Percentiles rank a stretch among this genome's conserved stretches.
These are phyloP conservation scores for Dicycla oo DNA, from an alignment of 2,888 invertebrate genomes.

Conservation along the genomic window DNA sequence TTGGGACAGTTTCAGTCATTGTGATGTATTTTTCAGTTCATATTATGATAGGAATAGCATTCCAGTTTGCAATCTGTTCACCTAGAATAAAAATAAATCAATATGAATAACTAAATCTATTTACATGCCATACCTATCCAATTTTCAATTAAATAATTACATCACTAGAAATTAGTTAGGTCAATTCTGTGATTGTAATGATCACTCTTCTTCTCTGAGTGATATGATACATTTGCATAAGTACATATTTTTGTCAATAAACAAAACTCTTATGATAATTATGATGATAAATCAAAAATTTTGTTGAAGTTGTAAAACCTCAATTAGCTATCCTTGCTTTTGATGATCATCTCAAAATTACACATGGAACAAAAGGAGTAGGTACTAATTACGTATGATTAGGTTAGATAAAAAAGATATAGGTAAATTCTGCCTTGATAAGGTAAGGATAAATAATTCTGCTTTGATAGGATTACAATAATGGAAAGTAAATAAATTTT, in stretches of 20 bases:
- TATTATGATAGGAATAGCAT: constrained; percentile 69
- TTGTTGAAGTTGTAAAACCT: neutral
- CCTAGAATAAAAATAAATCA: constrained; percentile 45
- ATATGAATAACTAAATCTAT: neutral
- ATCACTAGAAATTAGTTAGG: neutral
- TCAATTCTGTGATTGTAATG: constrained; percentile 2
- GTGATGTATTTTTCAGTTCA: constrained; percentile 73
- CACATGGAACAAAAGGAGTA: constrained; percentile 5
- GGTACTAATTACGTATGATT: constrained; percentile 46
- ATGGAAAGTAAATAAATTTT: constrained; percentile 21
- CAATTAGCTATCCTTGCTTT: neutral
- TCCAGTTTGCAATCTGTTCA: constrained; percentile 48
- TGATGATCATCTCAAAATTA: constrained; percentile 16
- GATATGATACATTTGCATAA: neutral
- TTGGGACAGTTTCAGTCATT: constrained; percentile 85
- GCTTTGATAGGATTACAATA: constrained; percentile 33
- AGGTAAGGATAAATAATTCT: too few relatives aligned
- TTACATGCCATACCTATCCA: neutral
- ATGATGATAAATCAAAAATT: neutral
- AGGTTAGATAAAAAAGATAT: constrained; percentile 47
- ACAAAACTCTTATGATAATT: neutral
- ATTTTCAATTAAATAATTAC: neutral
- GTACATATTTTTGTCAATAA: neutral
- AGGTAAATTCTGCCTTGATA: constrained; percentile 35
- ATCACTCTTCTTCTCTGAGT: neutral